phyloP scores from a whole-genome alignment of 2,888 invertebrate species.

The Phania funesta region DNA sequence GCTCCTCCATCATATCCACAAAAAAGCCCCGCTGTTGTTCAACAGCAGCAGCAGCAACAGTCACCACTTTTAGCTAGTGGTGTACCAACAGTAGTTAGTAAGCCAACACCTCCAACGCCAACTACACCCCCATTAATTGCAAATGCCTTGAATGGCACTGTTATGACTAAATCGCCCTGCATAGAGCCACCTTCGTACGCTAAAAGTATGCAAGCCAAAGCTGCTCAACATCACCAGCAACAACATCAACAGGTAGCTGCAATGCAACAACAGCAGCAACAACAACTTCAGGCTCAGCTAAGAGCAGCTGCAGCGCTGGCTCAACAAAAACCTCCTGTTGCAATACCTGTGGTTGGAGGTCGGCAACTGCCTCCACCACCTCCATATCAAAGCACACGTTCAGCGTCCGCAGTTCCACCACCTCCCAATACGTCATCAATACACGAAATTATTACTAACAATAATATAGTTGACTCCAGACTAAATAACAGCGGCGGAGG shows the following conservation, averaged over 20 bases:
- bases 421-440: constrained; percentile 68
- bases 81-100: constrained; percentile 80
- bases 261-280: constrained; percentile 70
- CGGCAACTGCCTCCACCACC: constrained; percentile 86
- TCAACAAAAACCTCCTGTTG: constrained; percentile 72
- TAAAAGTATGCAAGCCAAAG: constrained; percentile 90
- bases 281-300: constrained; percentile 70
- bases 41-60: constrained; percentile 78
- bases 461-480: constrained; percentile 58
- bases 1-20: constrained; percentile 93
- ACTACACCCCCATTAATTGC: constrained; percentile 83
- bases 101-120: constrained; percentile 80
- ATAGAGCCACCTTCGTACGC: constrained; percentile 96
- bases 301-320: constrained; percentile 67
- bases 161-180: constrained; percentile 84
- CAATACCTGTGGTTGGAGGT: constrained; percentile 65
- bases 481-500: constrained; percentile 64
- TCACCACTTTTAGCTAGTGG: constrained; percentile 81
- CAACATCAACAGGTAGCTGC: constrained; percentile 72
- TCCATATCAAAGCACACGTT: constrained; percentile 82
- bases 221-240: constrained; percentile 79
- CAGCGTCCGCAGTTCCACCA: constrained; percentile 62
- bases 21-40: constrained; percentile 81
- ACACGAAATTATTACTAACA: constrained; percentile 69
- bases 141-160: constrained; percentile 78